phyloP scores from a whole-genome alignment of 2,888 invertebrate species.

The Himalopsyche kuldschensis region DNA sequence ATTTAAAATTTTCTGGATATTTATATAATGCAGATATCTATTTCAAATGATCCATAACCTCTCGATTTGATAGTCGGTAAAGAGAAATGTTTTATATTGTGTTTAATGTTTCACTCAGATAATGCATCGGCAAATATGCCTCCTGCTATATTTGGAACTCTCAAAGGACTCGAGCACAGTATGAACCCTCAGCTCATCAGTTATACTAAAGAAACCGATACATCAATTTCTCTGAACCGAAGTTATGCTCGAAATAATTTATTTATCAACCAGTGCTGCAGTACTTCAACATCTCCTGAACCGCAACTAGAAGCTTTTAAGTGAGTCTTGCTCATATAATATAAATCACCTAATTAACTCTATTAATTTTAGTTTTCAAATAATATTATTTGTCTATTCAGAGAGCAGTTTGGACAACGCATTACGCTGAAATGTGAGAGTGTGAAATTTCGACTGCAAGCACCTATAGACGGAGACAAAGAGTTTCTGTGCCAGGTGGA shows the following conservation, averaged over 20 bases:
- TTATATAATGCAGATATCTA: not conserved
- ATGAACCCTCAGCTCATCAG: constrained; percentile 90
- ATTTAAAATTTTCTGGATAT: not conserved
- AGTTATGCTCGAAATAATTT: constrained; percentile 79
- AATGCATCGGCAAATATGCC: constrained; percentile 46
- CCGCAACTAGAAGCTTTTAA: constrained; percentile 72
- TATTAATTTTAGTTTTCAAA: not conserved
- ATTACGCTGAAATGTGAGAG: constrained; percentile 82
- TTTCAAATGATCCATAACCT: not conserved
- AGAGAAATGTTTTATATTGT: not conserved
- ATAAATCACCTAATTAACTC: not conserved
- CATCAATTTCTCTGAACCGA: constrained; percentile 78
- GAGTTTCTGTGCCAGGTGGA: constrained; percentile 84
- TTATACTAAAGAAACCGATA: constrained; percentile 88
- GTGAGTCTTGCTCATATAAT: constrained; percentile 44
- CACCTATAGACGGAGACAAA: constrained; percentile 73
- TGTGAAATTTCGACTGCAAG: constrained; percentile 82
- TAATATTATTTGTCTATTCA: constrained; percentile 49
- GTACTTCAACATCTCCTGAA: constrained; percentile 53
- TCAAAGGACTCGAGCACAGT: constrained; percentile 86
- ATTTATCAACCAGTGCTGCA: constrained; percentile 63
- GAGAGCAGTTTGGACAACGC: constrained; percentile 85
- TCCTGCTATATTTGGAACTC: constrained; percentile 74
- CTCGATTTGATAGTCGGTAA: not conserved
- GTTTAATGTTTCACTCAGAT: constrained; percentile 44